Conservation (phyloP, 2,797 vertebrate genomes). For the Cyclopterus lumpus region DNA sequence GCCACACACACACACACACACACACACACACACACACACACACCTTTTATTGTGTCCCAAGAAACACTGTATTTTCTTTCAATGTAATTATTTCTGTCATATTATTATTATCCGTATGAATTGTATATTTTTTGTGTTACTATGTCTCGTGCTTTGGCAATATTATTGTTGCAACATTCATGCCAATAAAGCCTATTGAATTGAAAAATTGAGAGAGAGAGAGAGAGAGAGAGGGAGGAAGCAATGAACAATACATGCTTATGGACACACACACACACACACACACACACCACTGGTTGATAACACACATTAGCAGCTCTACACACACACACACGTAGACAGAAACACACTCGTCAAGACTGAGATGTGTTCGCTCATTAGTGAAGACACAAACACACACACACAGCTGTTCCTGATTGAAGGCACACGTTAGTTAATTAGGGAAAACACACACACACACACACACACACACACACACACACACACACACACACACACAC, state of each 20-base stretch:
- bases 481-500: conserved; percentile 6
- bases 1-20: too few species aligned
- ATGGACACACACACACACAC: conserved; percentile 11
- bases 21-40: too few species aligned
- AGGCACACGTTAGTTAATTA: conserved; percentile 31
- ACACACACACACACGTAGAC: neutral
- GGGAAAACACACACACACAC: neutral
- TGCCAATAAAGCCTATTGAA: too few species aligned
- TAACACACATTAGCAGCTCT: conserved; percentile 20
- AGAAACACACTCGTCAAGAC: conserved; percentile 45
- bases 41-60: too few species aligned
- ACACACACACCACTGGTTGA: too few species aligned
- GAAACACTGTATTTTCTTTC: too few species aligned
- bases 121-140: too few species aligned
- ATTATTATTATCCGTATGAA: too few species aligned
- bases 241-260: conserved; percentile 19
- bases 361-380: conserved; percentile 32
- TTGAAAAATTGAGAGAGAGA: too few species aligned
- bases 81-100: too few species aligned
- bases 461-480: neutral
- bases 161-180: too few species aligned
- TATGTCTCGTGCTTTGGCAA: too few species aligned
- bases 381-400: conserved; percentile 33
- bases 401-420: conserved; percentile 33
- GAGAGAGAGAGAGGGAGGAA: neutral